phyloP scores from a whole-genome alignment of 2,797 vertebrate genomes.

The Tachyglossus aculeatus region DNA sequence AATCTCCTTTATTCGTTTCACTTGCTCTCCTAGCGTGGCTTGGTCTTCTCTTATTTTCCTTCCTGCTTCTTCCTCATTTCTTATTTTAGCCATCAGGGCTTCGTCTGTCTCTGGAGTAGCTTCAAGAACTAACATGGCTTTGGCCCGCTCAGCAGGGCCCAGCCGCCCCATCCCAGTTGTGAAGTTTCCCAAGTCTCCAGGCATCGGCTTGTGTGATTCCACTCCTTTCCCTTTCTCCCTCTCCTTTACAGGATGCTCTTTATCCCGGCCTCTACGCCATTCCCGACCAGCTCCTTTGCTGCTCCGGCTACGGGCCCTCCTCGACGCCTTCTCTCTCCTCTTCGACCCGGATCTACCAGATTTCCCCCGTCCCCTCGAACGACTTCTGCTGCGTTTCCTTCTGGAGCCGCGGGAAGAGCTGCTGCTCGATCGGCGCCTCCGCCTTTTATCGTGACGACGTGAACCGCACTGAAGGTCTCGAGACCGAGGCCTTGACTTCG shows the following conservation, averaged over 20 bases:
- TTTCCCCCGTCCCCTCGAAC: no score
- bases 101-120: no score
- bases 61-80: no score
- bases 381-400: no score
- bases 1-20: slow-evolving; percentile 94
- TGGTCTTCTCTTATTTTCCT: no score
- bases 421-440: not conserved
- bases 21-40: slow-evolving; percentile 89
- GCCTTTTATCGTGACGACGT: not conserved
- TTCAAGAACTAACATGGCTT: no score
- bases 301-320: not conserved
- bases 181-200: not conserved
- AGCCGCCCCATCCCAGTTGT: rapidly evolving
- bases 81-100: no score
- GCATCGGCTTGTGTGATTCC: not conserved
- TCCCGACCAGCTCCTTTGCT: rapidly evolving
- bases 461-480: not conserved
- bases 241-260: no score
- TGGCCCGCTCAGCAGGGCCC: not conserved
- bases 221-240: rapidly evolving
- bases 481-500: no score
- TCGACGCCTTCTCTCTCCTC: not conserved
- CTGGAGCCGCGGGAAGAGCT: not conserved
- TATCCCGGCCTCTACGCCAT: rapidly evolving
- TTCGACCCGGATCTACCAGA: not conserved